Percentiles rank a stretch among this genome's conserved stretches.
Evolutionary conservation across 2,888 invertebrate genomes (phyloP).

Genomic region (Eulithis prunata): DNA sequence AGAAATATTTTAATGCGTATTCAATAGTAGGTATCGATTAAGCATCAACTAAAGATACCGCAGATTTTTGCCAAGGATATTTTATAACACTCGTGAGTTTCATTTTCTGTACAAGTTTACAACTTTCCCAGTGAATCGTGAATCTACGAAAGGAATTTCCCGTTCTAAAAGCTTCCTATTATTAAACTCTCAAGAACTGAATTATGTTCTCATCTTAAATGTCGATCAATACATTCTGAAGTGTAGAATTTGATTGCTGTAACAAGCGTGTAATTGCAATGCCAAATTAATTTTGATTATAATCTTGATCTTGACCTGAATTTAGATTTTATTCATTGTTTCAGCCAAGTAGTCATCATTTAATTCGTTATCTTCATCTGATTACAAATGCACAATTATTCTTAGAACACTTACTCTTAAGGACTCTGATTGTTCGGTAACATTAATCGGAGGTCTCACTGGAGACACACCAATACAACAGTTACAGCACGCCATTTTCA

Average conservation of each 20-base stretch:
- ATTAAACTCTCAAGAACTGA: background rate
- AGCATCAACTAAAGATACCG: conserved; percentile 56
- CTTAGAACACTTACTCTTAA: conserved; percentile 87
- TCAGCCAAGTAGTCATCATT: conserved; percentile 19
- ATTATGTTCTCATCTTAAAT: background rate
- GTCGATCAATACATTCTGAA: background rate
- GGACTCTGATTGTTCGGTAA: conserved; percentile 88
- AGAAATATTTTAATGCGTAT: conserved; percentile 38
- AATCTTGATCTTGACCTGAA: conserved; percentile 29
- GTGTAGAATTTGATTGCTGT: background rate
- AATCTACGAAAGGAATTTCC: conserved; percentile 3
- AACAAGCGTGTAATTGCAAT: background rate
- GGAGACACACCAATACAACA: conserved; percentile 88
- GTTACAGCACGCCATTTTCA: conserved; percentile 85
- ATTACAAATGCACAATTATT: conserved; percentile 13
- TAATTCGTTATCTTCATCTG: conserved; percentile 12
- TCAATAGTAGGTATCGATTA: conserved; percentile 60
- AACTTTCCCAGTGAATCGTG: conserved; percentile 45
- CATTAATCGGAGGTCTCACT: conserved; percentile 90
- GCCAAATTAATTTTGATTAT: background rate
- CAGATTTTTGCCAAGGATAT: conserved; percentile 67
- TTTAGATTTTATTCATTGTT: conserved; percentile 21
- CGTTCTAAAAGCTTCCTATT: conserved; percentile 13
- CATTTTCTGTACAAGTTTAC: conserved; percentile 46
- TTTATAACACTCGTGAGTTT: conserved; percentile 54